These are phyloP conservation scores for Carassius gibelio DNA, from an alignment of 2,113 vertebrate genomes.

Conservation along the genomic window DNA sequence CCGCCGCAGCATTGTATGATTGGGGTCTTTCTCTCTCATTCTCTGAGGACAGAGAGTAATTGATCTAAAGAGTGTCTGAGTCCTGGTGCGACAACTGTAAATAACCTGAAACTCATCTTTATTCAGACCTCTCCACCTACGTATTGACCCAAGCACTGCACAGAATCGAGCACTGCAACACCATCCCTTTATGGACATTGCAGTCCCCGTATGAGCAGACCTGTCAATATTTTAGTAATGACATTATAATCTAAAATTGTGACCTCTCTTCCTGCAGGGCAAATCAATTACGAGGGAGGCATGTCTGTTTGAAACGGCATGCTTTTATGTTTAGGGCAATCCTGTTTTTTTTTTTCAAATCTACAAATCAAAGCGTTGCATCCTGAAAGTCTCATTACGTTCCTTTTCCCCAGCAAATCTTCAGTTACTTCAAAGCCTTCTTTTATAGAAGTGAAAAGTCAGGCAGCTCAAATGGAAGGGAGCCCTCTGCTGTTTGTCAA, in stretches of 20 bases:
- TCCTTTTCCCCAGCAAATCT: neutral
- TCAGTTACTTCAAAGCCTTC: slow-evolving; percentile 16
- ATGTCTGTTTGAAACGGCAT: slow-evolving; percentile 9
- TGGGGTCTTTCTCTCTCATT: slow-evolving; percentile 17
- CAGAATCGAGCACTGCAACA: slow-evolving; percentile 30
- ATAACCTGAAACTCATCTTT: slow-evolving; percentile 59
- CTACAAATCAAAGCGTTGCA: neutral
- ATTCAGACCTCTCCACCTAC: slow-evolving; percentile 39
- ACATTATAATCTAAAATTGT: slow-evolving; percentile 31
- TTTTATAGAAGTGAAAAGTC: slow-evolving; percentile 43
- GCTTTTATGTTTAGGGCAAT: neutral
- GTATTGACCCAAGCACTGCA: slow-evolving; percentile 43
- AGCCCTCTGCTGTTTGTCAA: slow-evolving; percentile 60
- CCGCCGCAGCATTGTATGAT: neutral
- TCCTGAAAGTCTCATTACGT: slow-evolving; percentile 28
- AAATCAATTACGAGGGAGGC: slow-evolving; percentile 24
- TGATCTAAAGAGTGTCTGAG: slow-evolving; percentile 54
- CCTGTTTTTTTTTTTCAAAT: neutral
- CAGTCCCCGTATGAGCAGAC: neutral
- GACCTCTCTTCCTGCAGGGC: slow-evolving; percentile 3
- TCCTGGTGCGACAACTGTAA: slow-evolving; percentile 51
- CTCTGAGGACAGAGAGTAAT: slow-evolving; percentile 49
- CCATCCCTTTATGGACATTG: slow-evolving; percentile 32
- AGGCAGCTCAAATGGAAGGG: slow-evolving; percentile 58
- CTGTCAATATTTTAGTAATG: slow-evolving; percentile 40